Percentiles rank a stretch among this genome's conserved stretches.
Conservation (phyloP, 2,888 invertebrate genomes). For the Nymphalis c-album region DNA sequence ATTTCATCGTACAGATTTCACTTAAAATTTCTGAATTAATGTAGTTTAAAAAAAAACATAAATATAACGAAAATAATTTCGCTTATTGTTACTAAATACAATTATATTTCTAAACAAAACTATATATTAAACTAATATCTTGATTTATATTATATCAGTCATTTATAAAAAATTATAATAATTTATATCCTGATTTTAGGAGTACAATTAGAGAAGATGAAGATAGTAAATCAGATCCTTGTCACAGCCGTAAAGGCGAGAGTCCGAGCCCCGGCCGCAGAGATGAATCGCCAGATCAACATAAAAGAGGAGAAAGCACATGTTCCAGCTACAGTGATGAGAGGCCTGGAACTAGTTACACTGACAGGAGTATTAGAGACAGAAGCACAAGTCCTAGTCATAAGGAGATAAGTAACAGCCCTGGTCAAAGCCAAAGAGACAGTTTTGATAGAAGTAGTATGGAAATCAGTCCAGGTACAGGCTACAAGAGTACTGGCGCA, state of each 20-base stretch:
- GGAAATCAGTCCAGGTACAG: background rate
- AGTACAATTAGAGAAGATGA: slow-evolving; percentile 4
- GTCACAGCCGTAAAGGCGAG: slow-evolving; percentile 8
- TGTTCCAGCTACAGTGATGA: slow-evolving; percentile 23
- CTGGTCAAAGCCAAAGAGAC: slow-evolving; percentile 12
- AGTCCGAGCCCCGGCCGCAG: background rate
- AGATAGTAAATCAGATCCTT: slow-evolving; percentile 16
- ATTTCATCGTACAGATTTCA: no score
- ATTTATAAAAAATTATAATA: no score
- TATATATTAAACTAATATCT: no score
- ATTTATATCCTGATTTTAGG: no score
- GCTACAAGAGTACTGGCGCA: background rate
- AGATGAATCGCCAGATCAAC: slow-evolving; percentile 6
- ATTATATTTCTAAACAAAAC: no score
- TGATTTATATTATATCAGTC: no score
- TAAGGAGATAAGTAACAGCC: slow-evolving; percentile 17
- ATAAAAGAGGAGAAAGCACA: slow-evolving; percentile 14
- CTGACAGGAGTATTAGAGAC: slow-evolving; percentile 19
- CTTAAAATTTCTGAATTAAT: no score
- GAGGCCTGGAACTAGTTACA: slow-evolving; percentile 26
- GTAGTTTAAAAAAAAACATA: no score
- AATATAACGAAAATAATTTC: no score
- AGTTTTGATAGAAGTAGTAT: slow-evolving; percentile 14
- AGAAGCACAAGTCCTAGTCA: slow-evolving; percentile 23
- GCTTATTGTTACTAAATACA: no score